phyloP scores from a whole-genome alignment of 2,113 vertebrate species.

The Camelus bactrianus region DNA sequence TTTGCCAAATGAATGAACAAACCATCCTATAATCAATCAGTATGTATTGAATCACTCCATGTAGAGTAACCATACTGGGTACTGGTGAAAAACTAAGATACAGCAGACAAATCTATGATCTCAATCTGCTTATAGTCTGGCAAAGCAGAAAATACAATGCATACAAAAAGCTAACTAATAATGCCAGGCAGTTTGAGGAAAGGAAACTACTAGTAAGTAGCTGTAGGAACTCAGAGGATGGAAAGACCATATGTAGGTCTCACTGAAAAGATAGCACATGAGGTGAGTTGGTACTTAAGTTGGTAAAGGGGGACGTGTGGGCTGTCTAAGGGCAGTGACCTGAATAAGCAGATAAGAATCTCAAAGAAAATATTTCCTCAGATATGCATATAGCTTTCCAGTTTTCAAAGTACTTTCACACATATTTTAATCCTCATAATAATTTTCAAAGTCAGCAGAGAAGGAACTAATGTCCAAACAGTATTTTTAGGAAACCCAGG shows the following conservation, averaged over 20 bases:
- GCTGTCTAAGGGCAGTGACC: background rate
- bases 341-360: background rate
- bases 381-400: background rate
- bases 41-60: background rate
- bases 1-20: background rate
- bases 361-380: constrained; percentile 13
- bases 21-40: background rate
- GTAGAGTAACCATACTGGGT: background rate
- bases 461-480: background rate
- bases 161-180: background rate
- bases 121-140: background rate
- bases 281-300: background rate
- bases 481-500: background rate
- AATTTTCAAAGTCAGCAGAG: background rate
- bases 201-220: background rate
- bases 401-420: background rate
- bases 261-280: background rate
- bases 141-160: background rate
- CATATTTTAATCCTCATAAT: constrained; percentile 14
- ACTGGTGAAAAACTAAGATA: background rate
- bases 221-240: background rate
- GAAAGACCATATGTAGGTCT: background rate
- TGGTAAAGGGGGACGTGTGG: background rate
- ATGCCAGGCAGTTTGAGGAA: background rate
- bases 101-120: background rate